A percentile compares a stretch with the other conserved stretches of the same genome.
Evolutionary conservation across 2,113 vertebrate species (phyloP).

Genomic region (Sylvia atricapilla): DNA sequence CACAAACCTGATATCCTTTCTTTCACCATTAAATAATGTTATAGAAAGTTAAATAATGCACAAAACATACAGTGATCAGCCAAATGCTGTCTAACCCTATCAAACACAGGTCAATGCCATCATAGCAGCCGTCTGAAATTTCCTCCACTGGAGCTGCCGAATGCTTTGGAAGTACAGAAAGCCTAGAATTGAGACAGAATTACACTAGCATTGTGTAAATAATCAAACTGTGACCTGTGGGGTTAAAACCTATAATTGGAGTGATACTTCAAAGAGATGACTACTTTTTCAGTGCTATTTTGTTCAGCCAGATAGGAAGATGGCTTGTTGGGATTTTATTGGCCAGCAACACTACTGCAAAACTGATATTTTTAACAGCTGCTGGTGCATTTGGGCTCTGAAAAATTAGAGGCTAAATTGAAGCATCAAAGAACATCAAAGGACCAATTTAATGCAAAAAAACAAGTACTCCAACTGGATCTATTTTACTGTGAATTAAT

Average conservation of each 20-base stretch:
- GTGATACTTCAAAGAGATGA: conserved; percentile 98
- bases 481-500: conserved; percentile 78
- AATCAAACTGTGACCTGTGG: conserved; percentile 95
- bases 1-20: conserved; percentile 59
- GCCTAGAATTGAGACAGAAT: conserved; percentile 89
- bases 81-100: conserved; percentile 84
- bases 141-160: conserved; percentile 79
- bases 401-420: conserved; percentile 82
- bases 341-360: conserved; percentile 77
- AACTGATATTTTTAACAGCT: conserved; percentile 89
- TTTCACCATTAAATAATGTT: conserved; percentile 71
- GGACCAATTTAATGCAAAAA: conserved; percentile 83
- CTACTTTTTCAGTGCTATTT: conserved; percentile 87
- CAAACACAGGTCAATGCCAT: conserved; percentile 86
- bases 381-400: conserved; percentile 79
- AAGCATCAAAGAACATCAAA: conserved; percentile 83
- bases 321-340: conserved; percentile 77
- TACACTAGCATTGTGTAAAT: conserved; percentile 96
- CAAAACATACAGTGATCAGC: conserved; percentile 74
- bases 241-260: conserved; percentile 99
- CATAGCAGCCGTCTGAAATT: conserved; percentile 81
- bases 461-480: conserved; percentile 77
- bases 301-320: conserved; percentile 80
- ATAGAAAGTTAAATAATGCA: conserved; percentile 77
- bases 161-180: conserved; percentile 85